These are phyloP conservation scores for Pectinophora gossypiella DNA, from an alignment of 1,140 invertebrate species.

Conservation along the genomic window DNA sequence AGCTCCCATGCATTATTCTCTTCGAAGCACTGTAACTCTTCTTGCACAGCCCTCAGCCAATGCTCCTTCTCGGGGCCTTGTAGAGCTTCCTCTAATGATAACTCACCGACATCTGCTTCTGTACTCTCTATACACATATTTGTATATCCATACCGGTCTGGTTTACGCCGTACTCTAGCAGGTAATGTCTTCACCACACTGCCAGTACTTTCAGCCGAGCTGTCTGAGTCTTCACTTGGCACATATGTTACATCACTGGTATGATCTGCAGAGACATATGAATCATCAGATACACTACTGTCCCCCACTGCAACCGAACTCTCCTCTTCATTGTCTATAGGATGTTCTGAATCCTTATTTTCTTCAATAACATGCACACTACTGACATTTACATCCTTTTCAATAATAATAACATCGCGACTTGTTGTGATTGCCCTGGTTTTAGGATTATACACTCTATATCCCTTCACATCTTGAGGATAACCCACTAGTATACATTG, in stretches of 20 bases:
- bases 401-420: too few relatives aligned
- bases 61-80: slow-evolving; percentile 7
- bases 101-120: neutral
- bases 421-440: too few relatives aligned
- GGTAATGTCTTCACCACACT: slow-evolving; percentile 3
- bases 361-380: too few relatives aligned
- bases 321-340: too few relatives aligned
- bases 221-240: too few relatives aligned
- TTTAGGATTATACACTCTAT: too few relatives aligned
- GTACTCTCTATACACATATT: neutral
- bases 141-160: slow-evolving; percentile 9
- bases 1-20: slow-evolving; percentile 43
- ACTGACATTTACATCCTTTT: too few relatives aligned
- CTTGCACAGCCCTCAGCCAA: slow-evolving; percentile 10
- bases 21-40: slow-evolving; percentile 20
- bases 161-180: slow-evolving; percentile 1
- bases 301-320: too few relatives aligned
- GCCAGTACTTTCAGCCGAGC: too few relatives aligned
- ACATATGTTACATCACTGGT: too few relatives aligned
- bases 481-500: slow-evolving; percentile 11
- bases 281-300: too few relatives aligned
- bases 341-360: neutral
- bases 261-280: too few relatives aligned
- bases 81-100: slow-evolving; percentile 17
- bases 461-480: slow-evolving; percentile 9